Evolutionary conservation across 2,888 invertebrate genomes (phyloP).

Genomic region (Megaustenia siamemsis): DNA sequence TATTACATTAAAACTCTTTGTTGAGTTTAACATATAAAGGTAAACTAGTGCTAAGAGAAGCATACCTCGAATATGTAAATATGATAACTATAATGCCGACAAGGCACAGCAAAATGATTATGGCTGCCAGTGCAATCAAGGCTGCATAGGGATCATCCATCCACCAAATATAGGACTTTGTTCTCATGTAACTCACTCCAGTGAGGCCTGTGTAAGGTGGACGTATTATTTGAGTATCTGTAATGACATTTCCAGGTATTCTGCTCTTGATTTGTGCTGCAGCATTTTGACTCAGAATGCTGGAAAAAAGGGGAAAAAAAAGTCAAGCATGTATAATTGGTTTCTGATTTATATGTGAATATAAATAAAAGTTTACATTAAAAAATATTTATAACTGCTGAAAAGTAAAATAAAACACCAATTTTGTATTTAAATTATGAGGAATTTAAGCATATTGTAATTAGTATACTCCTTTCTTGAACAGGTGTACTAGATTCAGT

Average conservation of each 20-base stretch:
- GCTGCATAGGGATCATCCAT: slow-evolving; percentile 89
- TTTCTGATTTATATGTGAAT: too few relatives aligned
- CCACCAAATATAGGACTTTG: slow-evolving; percentile 76
- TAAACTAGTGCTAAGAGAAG: background rate
- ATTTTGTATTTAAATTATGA: too few relatives aligned
- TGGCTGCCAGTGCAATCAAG: slow-evolving; percentile 90
- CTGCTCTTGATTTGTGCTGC: background rate
- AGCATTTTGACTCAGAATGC: background rate
- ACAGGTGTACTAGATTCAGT: too few relatives aligned
- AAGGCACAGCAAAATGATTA: slow-evolving; percentile 92
- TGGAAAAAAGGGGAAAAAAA: background rate
- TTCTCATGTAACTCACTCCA: slow-evolving; percentile 49
- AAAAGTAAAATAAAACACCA: too few relatives aligned
- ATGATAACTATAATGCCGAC: slow-evolving; percentile 95
- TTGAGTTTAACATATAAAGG: background rate
- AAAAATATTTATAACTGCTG: too few relatives aligned
- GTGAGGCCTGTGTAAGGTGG: slow-evolving; percentile 55
- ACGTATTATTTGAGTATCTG: slow-evolving; percentile 60
- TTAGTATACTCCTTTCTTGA: too few relatives aligned
- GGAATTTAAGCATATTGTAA: too few relatives aligned
- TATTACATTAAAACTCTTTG: too few relatives aligned
- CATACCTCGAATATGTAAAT: slow-evolving; percentile 93
- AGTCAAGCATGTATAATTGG: too few relatives aligned
- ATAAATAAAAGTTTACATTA: too few relatives aligned
- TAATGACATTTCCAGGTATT: too few relatives aligned